A percentile compares a stretch with the other conserved stretches of the same genome.
These are phyloP conservation scores for Petroica traversi DNA, from an alignment of 2,113 vertebrate species.

Conservation along the genomic window DNA sequence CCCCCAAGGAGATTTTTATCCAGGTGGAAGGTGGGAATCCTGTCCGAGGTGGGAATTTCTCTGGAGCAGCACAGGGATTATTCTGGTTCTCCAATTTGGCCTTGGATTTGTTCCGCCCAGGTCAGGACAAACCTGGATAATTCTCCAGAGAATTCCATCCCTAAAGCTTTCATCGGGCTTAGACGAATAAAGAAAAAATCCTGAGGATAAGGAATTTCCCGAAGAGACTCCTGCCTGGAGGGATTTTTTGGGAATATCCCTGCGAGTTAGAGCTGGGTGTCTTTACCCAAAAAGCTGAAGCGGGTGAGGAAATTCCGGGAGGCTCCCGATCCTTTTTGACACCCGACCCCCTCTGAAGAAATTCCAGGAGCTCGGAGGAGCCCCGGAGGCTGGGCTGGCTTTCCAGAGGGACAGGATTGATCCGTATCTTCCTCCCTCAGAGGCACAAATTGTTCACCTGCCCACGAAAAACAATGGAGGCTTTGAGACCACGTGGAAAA, in stretches of 20 bases:
- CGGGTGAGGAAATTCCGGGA: background rate
- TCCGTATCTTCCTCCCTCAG: background rate
- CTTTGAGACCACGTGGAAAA: background rate
- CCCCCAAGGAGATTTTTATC: background rate
- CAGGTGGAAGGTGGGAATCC: background rate
- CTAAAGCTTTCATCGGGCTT: background rate
- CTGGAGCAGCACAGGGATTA: background rate
- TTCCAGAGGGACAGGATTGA: background rate
- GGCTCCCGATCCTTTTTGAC: background rate
- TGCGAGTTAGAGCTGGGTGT: accelerated
- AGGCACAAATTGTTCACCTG: background rate
- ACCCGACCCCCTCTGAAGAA: background rate
- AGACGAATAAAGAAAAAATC: background rate
- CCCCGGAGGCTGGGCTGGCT: background rate
- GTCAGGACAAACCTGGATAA: background rate
- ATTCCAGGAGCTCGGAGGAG: background rate
- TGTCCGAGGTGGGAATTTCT: background rate
- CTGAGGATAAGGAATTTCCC: background rate
- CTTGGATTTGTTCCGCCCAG: background rate
- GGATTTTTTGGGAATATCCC: background rate
- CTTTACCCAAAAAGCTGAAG: background rate
- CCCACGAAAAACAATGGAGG: background rate
- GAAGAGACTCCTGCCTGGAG: background rate
- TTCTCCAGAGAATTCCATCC: background rate
- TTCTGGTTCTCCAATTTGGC: background rate